Percentiles rank a stretch among this genome's conserved stretches.
Evolutionary conservation across 2,888 invertebrate species (phyloP).

Genomic region (Morpho achilles): DNA sequence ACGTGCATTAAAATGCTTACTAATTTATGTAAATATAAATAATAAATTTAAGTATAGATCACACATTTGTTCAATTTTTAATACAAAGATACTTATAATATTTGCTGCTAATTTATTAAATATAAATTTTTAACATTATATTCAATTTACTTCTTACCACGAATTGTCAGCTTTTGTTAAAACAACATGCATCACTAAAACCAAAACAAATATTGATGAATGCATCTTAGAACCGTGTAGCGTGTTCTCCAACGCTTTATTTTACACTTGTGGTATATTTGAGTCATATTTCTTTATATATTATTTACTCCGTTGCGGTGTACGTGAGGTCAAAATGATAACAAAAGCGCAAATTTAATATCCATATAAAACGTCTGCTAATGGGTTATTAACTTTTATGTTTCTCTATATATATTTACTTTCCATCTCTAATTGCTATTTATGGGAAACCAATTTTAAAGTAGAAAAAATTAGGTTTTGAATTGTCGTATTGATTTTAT

Average conservation of each 20-base stretch:
- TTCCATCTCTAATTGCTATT: background rate
- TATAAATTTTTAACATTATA: too few relatives aligned
- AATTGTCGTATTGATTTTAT: too few relatives aligned
- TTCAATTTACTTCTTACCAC: background rate
- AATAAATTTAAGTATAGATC: too few relatives aligned
- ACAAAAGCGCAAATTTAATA: background rate
- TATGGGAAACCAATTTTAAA: too few relatives aligned
- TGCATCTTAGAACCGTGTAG: too few relatives aligned
- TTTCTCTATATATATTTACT: background rate
- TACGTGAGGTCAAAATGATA: conserved; percentile 4
- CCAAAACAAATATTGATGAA: background rate
- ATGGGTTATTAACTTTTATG: background rate
- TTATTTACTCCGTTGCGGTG: background rate
- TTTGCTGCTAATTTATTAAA: too few relatives aligned
- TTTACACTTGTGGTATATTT: background rate
- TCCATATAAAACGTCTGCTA: background rate
- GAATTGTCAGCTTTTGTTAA: background rate
- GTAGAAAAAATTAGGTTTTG: too few relatives aligned
- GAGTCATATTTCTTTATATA: conserved; percentile 2
- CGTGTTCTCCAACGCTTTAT: background rate
- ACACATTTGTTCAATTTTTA: too few relatives aligned
- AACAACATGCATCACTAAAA: background rate
- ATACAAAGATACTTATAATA: too few relatives aligned
- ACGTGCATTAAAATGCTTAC: too few relatives aligned
- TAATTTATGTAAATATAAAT: too few relatives aligned